Evolutionary conservation across 1,140 invertebrate genomes (phyloP).

Genomic region (Pantala flavescens): DNA sequence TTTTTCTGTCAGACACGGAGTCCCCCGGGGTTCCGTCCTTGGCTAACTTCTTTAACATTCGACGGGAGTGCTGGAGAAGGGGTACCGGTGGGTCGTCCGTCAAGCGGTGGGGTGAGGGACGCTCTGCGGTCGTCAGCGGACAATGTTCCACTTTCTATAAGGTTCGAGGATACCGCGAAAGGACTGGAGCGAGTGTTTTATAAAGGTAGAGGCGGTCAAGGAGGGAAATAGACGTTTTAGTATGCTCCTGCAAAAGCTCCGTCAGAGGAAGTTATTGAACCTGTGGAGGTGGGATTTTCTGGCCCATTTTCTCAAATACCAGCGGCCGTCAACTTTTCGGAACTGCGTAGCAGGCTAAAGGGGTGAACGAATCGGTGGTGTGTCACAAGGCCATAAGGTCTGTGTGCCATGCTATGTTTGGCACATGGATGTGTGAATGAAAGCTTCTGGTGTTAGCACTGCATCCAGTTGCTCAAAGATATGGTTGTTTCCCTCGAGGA

Average conservation of each 20-base stretch:
- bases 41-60: no score
- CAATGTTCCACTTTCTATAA: conserved; percentile 6
- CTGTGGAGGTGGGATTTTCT: not conserved
- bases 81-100: no score
- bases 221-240: not conserved
- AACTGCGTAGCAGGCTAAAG: not conserved
- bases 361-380: not conserved
- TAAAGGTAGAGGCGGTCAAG: not conserved
- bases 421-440: no score
- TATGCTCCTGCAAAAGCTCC: not conserved
- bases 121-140: not conserved
- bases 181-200: not conserved
- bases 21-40: no score
- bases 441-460: no score
- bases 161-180: not conserved
- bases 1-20: no score
- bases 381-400: no score
- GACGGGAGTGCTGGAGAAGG: no score
- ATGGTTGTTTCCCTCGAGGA: no score
- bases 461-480: no score
- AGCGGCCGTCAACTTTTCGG: not conserved
- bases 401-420: no score
- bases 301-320: not conserved
- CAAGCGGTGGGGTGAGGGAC: not conserved
- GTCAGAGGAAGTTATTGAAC: not conserved